Conservation (phyloP, 2,888 invertebrate genomes). For the Pseudolycoriella hygida region DNA sequence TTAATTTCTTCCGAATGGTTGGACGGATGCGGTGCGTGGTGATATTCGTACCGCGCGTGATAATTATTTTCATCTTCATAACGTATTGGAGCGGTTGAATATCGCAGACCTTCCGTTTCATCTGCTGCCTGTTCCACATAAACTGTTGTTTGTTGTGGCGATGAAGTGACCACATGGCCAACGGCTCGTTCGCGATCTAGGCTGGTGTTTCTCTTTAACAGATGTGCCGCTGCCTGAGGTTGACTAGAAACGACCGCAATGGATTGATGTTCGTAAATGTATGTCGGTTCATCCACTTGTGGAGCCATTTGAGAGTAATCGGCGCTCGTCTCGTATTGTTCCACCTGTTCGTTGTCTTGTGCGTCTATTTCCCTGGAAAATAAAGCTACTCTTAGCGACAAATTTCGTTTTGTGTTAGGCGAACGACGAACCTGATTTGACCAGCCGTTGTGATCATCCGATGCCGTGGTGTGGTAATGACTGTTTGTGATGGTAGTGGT, state of each 20-base stretch:
- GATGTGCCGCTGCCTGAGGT: neutral
- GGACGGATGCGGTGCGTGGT: conserved; percentile 1
- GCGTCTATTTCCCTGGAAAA: neutral
- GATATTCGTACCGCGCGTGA: conserved; percentile 1
- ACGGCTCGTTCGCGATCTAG: neutral
- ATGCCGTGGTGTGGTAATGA: conserved; percentile 18
- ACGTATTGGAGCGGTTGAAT: neutral
- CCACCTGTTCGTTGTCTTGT: neutral
- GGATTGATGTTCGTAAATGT: conserved; percentile 8
- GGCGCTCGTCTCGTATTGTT: conserved; percentile 7
- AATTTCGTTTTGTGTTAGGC: neutral
- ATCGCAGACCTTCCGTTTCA: neutral
- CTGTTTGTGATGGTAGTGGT: conserved; percentile 14
- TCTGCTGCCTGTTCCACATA: conserved; percentile 6
- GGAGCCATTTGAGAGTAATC: conserved; percentile 6
- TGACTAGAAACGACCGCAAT: conserved; percentile 1
- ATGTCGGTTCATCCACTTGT: conserved; percentile 8
- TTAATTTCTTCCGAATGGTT: conserved; percentile 4
- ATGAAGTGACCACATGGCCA: neutral
- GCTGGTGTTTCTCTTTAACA: neutral
- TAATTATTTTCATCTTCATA: neutral
- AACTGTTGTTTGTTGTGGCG: conserved; percentile 6
- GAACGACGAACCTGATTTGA: conserved; percentile 18
- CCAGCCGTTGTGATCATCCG: conserved; percentile 28
- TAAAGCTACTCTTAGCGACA: too few relatives aligned